Base-by-base conservation (phyloP, 1,140 invertebrate species). In the Neodiprion virginianus region DNA sequence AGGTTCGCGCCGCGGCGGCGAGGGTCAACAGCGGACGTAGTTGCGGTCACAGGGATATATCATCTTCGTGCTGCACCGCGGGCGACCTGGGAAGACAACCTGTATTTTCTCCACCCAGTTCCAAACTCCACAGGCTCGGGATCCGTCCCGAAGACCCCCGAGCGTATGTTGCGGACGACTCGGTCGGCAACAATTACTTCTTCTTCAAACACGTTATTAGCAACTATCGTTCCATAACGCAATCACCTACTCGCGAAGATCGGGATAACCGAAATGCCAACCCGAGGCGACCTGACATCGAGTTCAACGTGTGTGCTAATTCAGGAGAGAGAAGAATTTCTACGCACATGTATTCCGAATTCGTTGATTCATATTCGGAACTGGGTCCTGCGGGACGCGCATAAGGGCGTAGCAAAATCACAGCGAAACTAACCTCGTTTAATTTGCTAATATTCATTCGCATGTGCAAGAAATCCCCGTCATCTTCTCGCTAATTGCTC, bases 121-220 rank as follows among this genome's bases (percentile, higher is more conserved):
- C 53, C 53, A 61, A 61, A 61, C 53, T 61, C 11, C 11, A 61
- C 2, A 17, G 11, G n/a, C 53, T 61, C 53, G 11, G n/a, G 53
- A 3, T 61, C 53, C n/a, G n/a, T 12, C 53, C n/a, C 53, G 53
- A 12, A 17, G 53, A 61, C 53, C 53, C 53, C 53, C 53, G 8
- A 61, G 53, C 53, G 53, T 61, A 61, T 61, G 53, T 5, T 17
- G 53, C 53, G 53, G 53, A 17, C 53, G 53, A 61, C 53, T 61
- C 0, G 53, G 53, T 61, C 53, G 53, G 53, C 53, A 61, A 7
- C 53, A 61, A 61, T 61, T 61, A 61, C n/a, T 17, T 8, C 53
- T 61, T 61, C 53, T 61, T 61, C 53, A 61, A 61, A 61, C 53
- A 61, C 53, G 53, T 61, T 61, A 61, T 61, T 61, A 61, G 53